A percentile compares a stretch with the other conserved stretches of the same genome.
These are phyloP conservation scores for Passer domesticus DNA, from an alignment of 2,113 vertebrate genomes.

Conservation along the genomic window DNA sequence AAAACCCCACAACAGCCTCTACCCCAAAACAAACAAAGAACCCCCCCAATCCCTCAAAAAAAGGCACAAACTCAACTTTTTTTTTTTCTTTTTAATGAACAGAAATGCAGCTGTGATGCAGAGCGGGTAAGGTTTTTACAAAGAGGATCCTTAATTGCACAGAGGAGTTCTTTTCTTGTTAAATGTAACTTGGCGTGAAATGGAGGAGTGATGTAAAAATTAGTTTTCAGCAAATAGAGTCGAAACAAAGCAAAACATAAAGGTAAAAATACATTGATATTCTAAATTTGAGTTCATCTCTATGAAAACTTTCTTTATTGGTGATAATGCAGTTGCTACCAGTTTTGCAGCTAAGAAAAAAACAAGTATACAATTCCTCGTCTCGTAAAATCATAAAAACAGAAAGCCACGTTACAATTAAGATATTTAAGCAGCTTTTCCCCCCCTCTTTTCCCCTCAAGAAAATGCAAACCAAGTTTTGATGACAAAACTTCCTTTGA, in stretches of 20 bases:
- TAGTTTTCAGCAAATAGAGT: neutral
- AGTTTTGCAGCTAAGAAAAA: neutral
- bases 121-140: neutral
- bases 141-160: neutral
- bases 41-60: rapidly evolving
- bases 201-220: neutral
- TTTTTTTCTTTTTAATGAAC: neutral
- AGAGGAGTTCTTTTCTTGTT: neutral
- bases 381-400: neutral
- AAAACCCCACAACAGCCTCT: neutral
- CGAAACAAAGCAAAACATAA: neutral
- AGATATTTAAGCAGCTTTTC: too few relatives aligned
- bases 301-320: neutral
- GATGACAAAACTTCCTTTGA: neutral
- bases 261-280: neutral
- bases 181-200: neutral
- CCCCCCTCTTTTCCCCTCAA: rapidly evolving
- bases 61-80: rapidly evolving
- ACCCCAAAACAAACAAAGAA: neutral
- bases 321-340: too few relatives aligned
- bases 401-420: rapidly evolving
- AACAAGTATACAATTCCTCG: neutral
- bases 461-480: neutral
- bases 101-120: neutral
- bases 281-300: neutral